Conservation (phyloP, 2,797 vertebrate species). For the Channa striata region DNA sequence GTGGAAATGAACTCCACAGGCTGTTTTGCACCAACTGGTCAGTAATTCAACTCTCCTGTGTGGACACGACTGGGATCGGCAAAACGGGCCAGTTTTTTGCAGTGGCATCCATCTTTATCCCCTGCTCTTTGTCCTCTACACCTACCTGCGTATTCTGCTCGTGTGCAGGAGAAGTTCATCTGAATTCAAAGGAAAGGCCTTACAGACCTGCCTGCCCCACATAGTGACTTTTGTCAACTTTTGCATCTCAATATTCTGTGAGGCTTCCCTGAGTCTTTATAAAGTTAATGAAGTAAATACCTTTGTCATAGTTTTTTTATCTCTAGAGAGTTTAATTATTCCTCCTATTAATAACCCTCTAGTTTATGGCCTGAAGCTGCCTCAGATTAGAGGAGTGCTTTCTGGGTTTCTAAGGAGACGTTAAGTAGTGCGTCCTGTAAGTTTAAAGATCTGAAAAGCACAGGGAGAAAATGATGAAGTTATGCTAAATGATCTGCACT, state of each 20-base stretch:
- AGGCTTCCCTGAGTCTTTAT: not conserved
- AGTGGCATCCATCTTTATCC: not conserved
- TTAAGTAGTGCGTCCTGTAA: no score
- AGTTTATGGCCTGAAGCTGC: conserved; percentile 32
- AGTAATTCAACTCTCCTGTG: no score
- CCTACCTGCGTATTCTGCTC: conserved; percentile 13
- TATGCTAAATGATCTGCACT: no score
- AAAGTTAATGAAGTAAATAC: not conserved
- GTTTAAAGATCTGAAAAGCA: no score
- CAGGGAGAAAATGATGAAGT: no score
- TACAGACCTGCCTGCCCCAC: conserved; percentile 46
- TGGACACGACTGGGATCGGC: no score
- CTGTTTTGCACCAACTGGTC: no score
- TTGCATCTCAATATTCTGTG: not conserved
- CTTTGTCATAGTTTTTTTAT: conserved; percentile 5
- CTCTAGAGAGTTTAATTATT: conserved; percentile 19
- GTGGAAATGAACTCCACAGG: no score
- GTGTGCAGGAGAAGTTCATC: conserved; percentile 21
- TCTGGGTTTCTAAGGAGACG: not conserved
- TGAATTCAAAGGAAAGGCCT: conserved; percentile 23
- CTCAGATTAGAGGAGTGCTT: conserved; percentile 17
- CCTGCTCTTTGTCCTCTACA: conserved; percentile 26
- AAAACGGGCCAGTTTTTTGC: no score
- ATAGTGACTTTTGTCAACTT: not conserved
- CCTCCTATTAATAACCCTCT: conserved; percentile 36